phyloP scores from a whole-genome alignment of 2,113 vertebrate genomes.

The Podarcis muralis region DNA sequence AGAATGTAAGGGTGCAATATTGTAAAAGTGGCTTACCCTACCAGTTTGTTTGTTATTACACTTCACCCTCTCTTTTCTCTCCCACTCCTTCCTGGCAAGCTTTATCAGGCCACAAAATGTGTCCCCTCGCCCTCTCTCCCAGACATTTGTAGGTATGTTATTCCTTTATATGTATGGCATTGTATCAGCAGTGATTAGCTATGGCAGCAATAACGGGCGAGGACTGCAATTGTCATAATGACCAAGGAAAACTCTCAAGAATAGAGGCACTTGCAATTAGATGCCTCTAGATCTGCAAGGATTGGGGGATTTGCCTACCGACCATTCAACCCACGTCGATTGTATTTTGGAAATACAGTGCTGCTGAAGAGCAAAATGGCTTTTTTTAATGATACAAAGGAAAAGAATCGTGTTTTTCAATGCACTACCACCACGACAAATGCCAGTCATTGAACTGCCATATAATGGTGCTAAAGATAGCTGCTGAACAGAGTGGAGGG shows the following conservation, averaged over 20 bases:
- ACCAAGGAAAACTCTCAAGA: conserved; percentile 12
- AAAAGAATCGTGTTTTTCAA: not conserved
- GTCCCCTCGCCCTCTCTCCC: fast-evolving
- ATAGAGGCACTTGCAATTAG: fast-evolving
- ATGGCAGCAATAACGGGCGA: not conserved
- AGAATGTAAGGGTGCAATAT: not conserved
- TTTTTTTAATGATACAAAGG: not conserved
- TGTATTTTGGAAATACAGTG: not conserved
- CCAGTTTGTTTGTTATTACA: not conserved
- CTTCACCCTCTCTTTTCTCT: not conserved
- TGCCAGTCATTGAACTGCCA: not conserved
- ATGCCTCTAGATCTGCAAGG: not conserved
- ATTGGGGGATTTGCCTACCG: not conserved
- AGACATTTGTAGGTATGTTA: too few species aligned
- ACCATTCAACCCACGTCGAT: not conserved
- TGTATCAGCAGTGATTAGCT: not conserved
- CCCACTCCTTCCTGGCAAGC: not conserved
- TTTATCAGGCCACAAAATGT: fast-evolving
- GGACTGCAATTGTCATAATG: not conserved
- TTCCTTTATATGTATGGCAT: not conserved
- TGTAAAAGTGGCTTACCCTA: not conserved
- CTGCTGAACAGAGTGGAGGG: conserved; percentile 9
- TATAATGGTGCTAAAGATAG: not conserved
- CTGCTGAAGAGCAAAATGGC: not conserved
- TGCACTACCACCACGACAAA: not conserved